Evolutionary conservation across 2,113 vertebrate species (phyloP).

Genomic region (Syrrhaptes paradoxus): DNA sequence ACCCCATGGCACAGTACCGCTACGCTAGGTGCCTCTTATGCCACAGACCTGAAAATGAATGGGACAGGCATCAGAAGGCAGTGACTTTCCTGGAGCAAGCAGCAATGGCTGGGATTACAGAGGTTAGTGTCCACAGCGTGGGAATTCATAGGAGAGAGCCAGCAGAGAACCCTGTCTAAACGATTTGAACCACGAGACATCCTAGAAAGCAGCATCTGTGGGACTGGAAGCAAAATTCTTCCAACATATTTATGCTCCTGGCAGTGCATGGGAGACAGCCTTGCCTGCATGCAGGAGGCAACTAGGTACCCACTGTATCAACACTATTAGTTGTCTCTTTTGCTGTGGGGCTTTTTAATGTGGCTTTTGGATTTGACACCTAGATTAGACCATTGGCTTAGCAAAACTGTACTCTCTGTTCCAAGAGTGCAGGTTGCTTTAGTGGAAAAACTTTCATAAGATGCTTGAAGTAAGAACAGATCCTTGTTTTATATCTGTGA

Average conservation of each 20-base stretch:
- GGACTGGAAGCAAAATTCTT: neutral
- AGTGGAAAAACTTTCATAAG: neutral
- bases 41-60: constrained; percentile 55
- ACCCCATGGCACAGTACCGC: constrained; percentile 88
- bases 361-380: neutral
- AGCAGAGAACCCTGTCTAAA: neutral
- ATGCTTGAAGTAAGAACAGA: neutral
- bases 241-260: neutral
- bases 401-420: neutral
- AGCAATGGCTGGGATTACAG: constrained; percentile 80
- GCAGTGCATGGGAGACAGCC: neutral
- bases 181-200: neutral
- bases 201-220: neutral
- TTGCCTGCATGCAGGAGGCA: neutral
- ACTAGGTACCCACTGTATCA: neutral
- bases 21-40: constrained; percentile 83
- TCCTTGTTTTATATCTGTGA: neutral
- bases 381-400: neutral
- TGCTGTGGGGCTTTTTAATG: neutral
- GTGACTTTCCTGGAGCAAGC: constrained; percentile 80
- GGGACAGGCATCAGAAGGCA: constrained; percentile 62
- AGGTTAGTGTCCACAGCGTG: constrained; percentile 71
- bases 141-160: neutral
- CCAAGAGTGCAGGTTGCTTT: neutral
- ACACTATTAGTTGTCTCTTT: neutral